A percentile compares a stretch with the other conserved stretches of the same genome.
Evolutionary conservation across 2,888 invertebrate genomes (phyloP).

Genomic region (Anthrax anthrax): DNA sequence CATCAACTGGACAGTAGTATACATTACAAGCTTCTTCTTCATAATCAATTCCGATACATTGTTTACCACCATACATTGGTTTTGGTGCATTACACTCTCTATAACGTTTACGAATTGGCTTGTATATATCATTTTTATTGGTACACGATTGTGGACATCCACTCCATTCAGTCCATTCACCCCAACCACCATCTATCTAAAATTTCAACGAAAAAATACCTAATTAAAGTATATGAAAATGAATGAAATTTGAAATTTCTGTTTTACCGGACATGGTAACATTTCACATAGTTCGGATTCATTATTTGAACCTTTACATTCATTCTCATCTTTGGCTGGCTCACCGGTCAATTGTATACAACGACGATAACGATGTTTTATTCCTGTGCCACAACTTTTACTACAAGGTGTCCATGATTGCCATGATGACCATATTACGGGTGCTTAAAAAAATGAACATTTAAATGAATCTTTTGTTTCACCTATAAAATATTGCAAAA

Average conservation of each 20-base stretch:
- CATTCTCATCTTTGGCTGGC: slow-evolving; percentile 1
- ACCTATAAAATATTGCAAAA: too few relatives aligned
- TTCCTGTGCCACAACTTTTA: slow-evolving; percentile 26
- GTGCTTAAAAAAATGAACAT: slow-evolving; percentile 14
- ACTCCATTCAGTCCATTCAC: slow-evolving; percentile 34
- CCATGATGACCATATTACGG: slow-evolving; percentile 30
- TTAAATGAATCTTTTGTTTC: too few relatives aligned
- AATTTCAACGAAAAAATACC: background rate
- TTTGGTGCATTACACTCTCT: slow-evolving; percentile 32
- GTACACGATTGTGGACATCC: slow-evolving; percentile 35
- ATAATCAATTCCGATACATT: slow-evolving; percentile 27
- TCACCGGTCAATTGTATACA: slow-evolving; percentile 17
- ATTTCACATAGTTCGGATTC: slow-evolving; percentile 8
- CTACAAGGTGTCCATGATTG: slow-evolving; percentile 27
- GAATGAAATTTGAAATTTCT: background rate
- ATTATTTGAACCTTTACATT: slow-evolving; percentile 5
- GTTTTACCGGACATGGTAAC: slow-evolving; percentile 10
- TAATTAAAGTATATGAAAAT: too few relatives aligned
- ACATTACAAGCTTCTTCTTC: slow-evolving; percentile 32
- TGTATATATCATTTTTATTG: slow-evolving; percentile 2
- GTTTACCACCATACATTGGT: slow-evolving; percentile 30
- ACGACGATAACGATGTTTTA: slow-evolving; percentile 19
- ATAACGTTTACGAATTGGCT: slow-evolving; percentile 27
- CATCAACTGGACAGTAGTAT: slow-evolving; percentile 34
- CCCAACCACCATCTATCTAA: slow-evolving; percentile 29